Base-by-base conservation (phyloP, 2,888 invertebrate genomes). In the Caenorhabditis uteleia region DNA sequence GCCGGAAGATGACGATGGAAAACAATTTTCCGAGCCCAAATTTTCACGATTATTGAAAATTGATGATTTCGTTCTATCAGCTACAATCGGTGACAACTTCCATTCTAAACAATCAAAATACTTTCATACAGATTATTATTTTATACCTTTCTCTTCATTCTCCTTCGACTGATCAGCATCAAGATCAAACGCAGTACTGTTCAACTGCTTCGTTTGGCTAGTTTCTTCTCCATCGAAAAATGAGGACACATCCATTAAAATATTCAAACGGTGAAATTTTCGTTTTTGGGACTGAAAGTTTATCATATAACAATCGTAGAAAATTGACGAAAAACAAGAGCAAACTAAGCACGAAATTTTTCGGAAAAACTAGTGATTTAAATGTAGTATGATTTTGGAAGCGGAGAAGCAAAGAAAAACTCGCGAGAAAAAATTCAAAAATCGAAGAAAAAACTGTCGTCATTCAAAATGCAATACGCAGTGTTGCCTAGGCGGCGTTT, bases 31-130 rank as follows among this genome's bases (percentile, higher is more conserved):
- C 8, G 34, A 7, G n/a, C 8, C 34, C 8, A n/a, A 16, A 34
- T n/a, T 34, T 34, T 34, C 14, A 20, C 23, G 18, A 6, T 23
- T 14, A 10, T 20, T 14, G 16, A 55, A 60, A 31, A 59, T 25
- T 12, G 48, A 48, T 2, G 40, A 10, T 36, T 49, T 48, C 8
- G 23, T 43, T 16, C 25, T 44, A 12, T 55, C 55, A 1, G 55
- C 46, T 10, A 55, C 27, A 38, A 65, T 65, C 3, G 65, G 65
- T 16, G 65, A 65, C 8, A 59, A 18, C 39, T 50, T 55, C 65
- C 65, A 65, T 51, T 65, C 65, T 58, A 27, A 25, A 58, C 48
- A 49, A 59, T 23, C 14, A 26, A 38, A 26, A 16, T 39, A 23
- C n/a, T 36, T 29, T 14, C 36, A 21, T 10, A n/a, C 10, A 26